Evolutionary conservation across 2,797 vertebrate genomes (phyloP), one percentile per base, ranked within the genome.

Genomic region (Rhodeus uyekii): DNA sequence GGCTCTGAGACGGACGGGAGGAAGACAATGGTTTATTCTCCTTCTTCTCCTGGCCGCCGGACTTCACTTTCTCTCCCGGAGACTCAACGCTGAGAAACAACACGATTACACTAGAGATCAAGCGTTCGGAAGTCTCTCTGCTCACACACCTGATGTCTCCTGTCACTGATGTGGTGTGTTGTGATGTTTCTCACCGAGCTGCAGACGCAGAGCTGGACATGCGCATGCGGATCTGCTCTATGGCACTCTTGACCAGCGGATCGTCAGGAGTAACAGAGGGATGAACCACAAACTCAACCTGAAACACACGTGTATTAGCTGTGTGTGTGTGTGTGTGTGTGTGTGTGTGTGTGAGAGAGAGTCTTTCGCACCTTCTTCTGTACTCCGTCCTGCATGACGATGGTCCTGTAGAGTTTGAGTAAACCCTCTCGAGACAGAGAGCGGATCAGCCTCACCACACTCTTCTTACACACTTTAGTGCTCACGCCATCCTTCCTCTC

Each of bases 391-490:
- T 96, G 95, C 50, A 96, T 92, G 19, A 96, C 91, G 0, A 94
- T 96, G 0, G 96, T 96, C 55, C 93, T 91, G 65, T 93, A 96
- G 13, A 96, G 88, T 19, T 94, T 93, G 4, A 99, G 87, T 65
- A 98, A 86, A 0, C 97, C 97, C 69, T 99, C 96, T 87, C 92
- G 94, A 0, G 96, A 95, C 72, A 99, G 92, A 82, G 88, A 87
- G 48, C 94, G 93, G 14, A 97, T 93, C 34, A 99, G 87, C 63
- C 98, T 96, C 24, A 96, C 3, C 0, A 98, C 96, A 7, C 97
- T 97, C 89, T 99, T 99, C 89, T 96, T 98, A 88, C 98, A 99
- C 85, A 98, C 98, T 88, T 94, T 97, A n/a, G 96, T 95, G 84
- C 86, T 93, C 81, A 97, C 90, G 0, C 98, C 98, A 34, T 96